These are phyloP conservation scores for Ladona fulva DNA, from an alignment of 1,140 invertebrate species.

Conservation along the genomic window DNA sequence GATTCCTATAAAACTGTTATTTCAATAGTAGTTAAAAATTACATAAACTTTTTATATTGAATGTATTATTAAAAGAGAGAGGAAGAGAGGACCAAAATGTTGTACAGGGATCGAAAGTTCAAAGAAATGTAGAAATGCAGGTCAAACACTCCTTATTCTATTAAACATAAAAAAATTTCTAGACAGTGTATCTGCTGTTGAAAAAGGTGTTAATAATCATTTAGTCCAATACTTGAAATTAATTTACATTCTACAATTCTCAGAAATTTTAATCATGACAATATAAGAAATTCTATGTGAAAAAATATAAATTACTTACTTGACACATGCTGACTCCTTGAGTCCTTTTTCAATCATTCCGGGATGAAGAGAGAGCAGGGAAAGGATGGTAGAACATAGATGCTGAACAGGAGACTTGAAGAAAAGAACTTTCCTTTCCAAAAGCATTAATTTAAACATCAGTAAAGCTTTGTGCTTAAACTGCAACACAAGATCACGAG, in stretches of 20 bases:
- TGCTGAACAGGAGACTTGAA: conserved; percentile 87
- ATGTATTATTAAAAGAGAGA: no score
- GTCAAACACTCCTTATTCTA: no score
- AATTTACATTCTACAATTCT: conserved; percentile 12
- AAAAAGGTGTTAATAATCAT: no score
- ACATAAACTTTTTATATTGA: no score
- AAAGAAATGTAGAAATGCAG: no score
- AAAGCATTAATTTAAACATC: conserved; percentile 85
- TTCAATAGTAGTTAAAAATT: no score
- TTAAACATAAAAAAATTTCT: no score
- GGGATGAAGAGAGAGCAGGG: conserved; percentile 84
- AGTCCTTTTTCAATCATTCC: conserved; percentile 82
- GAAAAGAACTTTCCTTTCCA: conserved; percentile 86
- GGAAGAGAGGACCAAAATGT: no score
- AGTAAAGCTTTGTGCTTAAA: conserved; percentile 90
- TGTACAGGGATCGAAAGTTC: no score
- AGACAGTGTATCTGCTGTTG: no score
- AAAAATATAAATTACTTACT: conserved; percentile 45
- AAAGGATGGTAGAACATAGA: conserved; percentile 76
- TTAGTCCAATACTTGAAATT: not conserved
- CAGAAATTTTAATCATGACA: not conserved
- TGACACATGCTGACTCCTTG: conserved; percentile 68
- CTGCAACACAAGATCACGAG: conserved; percentile 66
- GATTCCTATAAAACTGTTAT: no score
- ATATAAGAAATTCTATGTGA: conserved; percentile 17